Conservation (phyloP, 2,888 invertebrate genomes). For the Ochlodes sylvanus region DNA sequence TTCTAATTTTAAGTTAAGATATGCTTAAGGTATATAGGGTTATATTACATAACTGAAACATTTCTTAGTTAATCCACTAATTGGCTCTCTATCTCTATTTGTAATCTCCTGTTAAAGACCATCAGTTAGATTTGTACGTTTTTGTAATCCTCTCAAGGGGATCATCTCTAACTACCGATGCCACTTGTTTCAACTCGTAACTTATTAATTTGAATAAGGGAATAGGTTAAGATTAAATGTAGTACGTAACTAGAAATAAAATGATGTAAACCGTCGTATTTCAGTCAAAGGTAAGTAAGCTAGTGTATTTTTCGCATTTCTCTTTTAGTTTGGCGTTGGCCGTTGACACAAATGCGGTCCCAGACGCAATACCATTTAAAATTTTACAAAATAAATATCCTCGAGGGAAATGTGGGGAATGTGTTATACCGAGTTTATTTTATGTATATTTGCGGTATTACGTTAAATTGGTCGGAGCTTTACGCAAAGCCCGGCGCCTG, state of each 20-base stretch:
- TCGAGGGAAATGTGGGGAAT: conserved; percentile 19
- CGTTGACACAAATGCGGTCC: conserved; percentile 33
- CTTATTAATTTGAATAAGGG: conserved; percentile 13
- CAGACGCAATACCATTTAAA: conserved; percentile 32
- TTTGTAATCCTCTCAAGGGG: too few relatives aligned
- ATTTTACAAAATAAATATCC: conserved; percentile 32
- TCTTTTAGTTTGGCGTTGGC: conserved; percentile 15
- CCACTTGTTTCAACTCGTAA: conserved; percentile 9
- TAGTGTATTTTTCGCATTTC: conserved; percentile 28
- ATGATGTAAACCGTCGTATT: conserved; percentile 23
- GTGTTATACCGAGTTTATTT: conserved; percentile 18
- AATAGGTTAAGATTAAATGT: background rate
- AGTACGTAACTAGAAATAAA: conserved; percentile 16
- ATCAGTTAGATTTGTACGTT: too few relatives aligned
- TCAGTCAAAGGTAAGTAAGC: conserved; percentile 10
- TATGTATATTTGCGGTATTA: background rate
- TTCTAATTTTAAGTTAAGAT: too few relatives aligned
- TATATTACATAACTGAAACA: too few relatives aligned
- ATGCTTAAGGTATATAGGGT: too few relatives aligned
- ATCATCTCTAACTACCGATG: too few relatives aligned
- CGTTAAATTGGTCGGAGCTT: too few relatives aligned
- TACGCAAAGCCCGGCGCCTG: too few relatives aligned
- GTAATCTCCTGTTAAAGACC: too few relatives aligned
- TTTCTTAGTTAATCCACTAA: too few relatives aligned
- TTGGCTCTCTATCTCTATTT: too few relatives aligned